These are phyloP conservation scores for Drosophila eugracilis DNA, from an alignment of 1,140 invertebrate species.

Conservation along the genomic window DNA sequence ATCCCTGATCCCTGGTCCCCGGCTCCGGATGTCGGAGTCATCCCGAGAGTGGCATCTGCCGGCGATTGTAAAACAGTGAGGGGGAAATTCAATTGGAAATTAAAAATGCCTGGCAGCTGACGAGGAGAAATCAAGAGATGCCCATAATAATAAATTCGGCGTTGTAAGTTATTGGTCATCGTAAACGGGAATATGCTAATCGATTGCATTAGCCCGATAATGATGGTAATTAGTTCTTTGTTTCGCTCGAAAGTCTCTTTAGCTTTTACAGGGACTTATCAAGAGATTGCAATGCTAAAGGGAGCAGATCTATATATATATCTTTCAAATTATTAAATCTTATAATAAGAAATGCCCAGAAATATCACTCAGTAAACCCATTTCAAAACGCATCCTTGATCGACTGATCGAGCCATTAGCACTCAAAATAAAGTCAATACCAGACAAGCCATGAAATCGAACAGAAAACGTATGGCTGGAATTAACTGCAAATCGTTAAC, in stretches of 20 bases:
- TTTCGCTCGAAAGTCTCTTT: constrained; percentile 8
- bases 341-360: not conserved
- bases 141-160: constrained; percentile 77
- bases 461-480: constrained; percentile 57
- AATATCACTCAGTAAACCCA: not conserved
- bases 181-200: constrained; percentile 81
- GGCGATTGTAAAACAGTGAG: constrained; percentile 34
- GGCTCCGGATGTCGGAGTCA: constrained; percentile 1
- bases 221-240: constrained; percentile 60
- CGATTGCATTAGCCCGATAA: constrained; percentile 77
- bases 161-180: constrained; percentile 68
- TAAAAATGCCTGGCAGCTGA: constrained; percentile 61
- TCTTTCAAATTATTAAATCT: not conserved
- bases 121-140: constrained; percentile 71
- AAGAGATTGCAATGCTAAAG: too few relatives aligned
- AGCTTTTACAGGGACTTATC: too few relatives aligned
- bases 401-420: constrained; percentile 68
- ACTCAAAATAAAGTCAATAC: constrained; percentile 74
- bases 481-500: constrained; percentile 80
- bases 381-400: constrained; percentile 24
- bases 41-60: constrained; percentile 33
- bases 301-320: too few relatives aligned
- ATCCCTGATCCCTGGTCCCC: constrained; percentile 14
- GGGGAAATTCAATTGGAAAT: constrained; percentile 29
- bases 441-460: constrained; percentile 57